phyloP scores from a whole-genome alignment of 1,140 invertebrate genomes.

The Zophobas atratus region DNA sequence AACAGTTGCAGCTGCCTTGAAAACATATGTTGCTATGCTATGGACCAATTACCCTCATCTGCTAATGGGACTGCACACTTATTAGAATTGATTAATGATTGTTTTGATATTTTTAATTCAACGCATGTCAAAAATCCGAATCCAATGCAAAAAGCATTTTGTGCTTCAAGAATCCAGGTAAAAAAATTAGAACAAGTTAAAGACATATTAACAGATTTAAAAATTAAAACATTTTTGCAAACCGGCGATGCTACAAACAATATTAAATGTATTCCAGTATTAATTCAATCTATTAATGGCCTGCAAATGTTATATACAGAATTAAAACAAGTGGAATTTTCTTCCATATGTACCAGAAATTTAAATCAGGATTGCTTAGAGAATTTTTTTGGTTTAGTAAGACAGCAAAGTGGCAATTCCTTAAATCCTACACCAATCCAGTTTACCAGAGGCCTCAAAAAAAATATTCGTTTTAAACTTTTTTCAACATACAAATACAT shows the following conservation, averaged over 20 bases:
- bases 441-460: constrained; percentile 44
- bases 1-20: neutral
- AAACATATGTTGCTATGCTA: neutral
- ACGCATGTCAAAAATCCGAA: neutral
- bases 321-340: neutral
- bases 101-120: neutral
- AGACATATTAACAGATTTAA: no score
- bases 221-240: no score
- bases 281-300: neutral
- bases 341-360: constrained; percentile 12
- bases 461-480: neutral
- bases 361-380: constrained; percentile 45
- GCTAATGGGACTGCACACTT: neutral
- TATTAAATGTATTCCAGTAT: no score
- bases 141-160: neutral
- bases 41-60: neutral
- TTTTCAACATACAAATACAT: neutral
- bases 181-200: no score
- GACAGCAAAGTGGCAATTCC: constrained; percentile 38
- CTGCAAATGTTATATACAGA: neutral
- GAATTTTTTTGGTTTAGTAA: constrained; percentile 39
- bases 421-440: constrained; percentile 44
- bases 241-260: no score
- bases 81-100: neutral
- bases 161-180: neutral